A percentile compares a stretch with the other conserved stretches of the same genome.
Evolutionary conservation across 1,140 invertebrate genomes (phyloP).

Genomic region (Drosophila pseudoobscura): DNA sequence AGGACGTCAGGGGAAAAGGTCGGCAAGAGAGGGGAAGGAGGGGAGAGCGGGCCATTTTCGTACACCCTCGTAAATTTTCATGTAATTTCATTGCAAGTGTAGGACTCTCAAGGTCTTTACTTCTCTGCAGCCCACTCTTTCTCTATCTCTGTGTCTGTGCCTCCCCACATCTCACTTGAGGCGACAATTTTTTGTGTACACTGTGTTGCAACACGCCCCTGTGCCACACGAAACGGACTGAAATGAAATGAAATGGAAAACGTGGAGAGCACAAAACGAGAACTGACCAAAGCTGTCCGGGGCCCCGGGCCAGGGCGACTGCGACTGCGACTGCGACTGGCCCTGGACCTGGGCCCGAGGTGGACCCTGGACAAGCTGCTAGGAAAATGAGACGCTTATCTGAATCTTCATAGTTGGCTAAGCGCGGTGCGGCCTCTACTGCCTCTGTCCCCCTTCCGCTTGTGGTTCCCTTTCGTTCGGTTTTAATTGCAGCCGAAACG

Average conservation of each 20-base stretch:
- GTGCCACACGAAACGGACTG: conserved; percentile 49
- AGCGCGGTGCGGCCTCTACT: conserved; percentile 51
- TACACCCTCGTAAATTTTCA: conserved; percentile 61
- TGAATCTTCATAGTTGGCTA: conserved; percentile 83
- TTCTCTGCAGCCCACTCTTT: neutral
- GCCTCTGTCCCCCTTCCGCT: conserved; percentile 35
- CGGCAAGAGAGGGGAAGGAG: too few relatives aligned
- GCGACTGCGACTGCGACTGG: conserved; percentile 8
- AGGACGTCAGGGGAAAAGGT: neutral
- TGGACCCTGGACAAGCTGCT: conserved; percentile 50
- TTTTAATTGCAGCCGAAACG: conserved; percentile 81
- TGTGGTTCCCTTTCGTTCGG: conserved; percentile 48
- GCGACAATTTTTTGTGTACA: conserved; percentile 53
- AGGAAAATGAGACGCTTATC: conserved; percentile 80
- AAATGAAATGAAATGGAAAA: conserved; percentile 78
- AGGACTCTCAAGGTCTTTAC: conserved; percentile 56
- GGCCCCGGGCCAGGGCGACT: too few relatives aligned
- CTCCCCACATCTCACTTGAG: conserved; percentile 3
- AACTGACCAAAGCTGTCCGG: conserved; percentile 49
- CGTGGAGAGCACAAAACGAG: conserved; percentile 44
- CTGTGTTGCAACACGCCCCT: conserved; percentile 35
- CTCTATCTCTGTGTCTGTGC: neutral
- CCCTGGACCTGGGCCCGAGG: too few relatives aligned
- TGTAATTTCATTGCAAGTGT: conserved; percentile 36
- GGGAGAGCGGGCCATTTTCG: conserved; percentile 2